Evolutionary conservation across 1,140 invertebrate species (phyloP).

Genomic region (Heterodera schachtii): DNA sequence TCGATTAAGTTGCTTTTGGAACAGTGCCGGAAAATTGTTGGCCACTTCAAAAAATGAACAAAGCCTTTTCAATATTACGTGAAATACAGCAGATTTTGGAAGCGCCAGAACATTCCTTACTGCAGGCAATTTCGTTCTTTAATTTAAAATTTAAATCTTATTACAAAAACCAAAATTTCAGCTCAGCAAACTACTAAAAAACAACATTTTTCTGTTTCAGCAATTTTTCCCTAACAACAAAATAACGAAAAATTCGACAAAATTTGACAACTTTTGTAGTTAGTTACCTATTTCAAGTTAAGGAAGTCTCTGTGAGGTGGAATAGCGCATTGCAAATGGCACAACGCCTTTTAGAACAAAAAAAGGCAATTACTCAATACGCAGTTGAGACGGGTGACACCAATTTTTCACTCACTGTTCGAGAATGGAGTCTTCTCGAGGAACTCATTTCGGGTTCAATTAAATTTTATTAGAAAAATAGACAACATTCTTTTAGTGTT

Average conservation of each 20-base stretch:
- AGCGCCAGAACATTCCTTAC: not conserved
- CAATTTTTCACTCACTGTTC: not conserved
- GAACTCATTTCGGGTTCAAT: not conserved
- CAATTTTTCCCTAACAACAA: too few species aligned
- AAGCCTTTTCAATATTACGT: not conserved
- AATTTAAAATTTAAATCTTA: too few species aligned
- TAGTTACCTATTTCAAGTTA: too few species aligned
- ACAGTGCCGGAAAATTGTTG: not conserved
- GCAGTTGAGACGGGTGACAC: not conserved
- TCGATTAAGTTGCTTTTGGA: not conserved
- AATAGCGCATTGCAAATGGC: not conserved
- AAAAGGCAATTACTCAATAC: not conserved
- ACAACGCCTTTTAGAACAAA: not conserved
- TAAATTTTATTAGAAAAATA: not conserved
- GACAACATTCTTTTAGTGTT: not conserved
- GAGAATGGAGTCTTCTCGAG: not conserved
- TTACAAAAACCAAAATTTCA: too few species aligned
- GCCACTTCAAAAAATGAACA: not conserved
- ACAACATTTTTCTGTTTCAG: not conserved
- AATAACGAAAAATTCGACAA: not conserved
- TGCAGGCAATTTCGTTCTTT: not conserved
- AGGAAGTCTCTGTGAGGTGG: not conserved
- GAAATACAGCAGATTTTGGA: not conserved
- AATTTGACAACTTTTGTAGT: too few species aligned
- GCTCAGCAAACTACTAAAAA: too few species aligned